These are phyloP conservation scores for Pteropus rufus DNA, from an alignment of 2,797 vertebrate species.

Conservation along the genomic window DNA sequence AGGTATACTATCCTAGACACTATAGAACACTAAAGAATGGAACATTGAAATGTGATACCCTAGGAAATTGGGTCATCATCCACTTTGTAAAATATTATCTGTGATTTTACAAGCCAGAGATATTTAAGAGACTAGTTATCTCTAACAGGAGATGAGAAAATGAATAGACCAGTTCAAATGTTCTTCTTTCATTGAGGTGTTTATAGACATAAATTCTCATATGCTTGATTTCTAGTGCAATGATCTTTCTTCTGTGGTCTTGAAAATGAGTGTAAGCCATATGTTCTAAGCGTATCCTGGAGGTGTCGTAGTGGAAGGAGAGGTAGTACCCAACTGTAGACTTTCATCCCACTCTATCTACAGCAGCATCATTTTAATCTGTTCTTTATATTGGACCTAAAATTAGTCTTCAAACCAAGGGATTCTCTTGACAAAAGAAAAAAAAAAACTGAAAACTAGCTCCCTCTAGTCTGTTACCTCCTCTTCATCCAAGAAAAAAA, in stretches of 20 bases:
- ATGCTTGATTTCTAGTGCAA: background rate
- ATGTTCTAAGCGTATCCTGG: background rate
- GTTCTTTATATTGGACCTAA: background rate
- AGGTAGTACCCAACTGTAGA: background rate
- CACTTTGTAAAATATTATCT: slow-evolving; percentile 35
- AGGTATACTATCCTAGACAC: slow-evolving; percentile 24
- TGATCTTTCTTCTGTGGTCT: background rate
- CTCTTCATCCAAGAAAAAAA: background rate
- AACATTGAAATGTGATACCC: background rate
- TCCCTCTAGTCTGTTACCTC: background rate
- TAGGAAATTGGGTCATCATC: background rate
- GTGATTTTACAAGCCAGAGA: slow-evolving; percentile 13
- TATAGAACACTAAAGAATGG: slow-evolving; percentile 43
- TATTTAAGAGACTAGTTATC: background rate
- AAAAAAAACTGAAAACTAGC: background rate
- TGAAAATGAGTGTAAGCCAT: background rate
- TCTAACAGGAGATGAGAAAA: slow-evolving; percentile 27
- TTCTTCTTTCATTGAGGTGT: background rate
- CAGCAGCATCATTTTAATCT: background rate
- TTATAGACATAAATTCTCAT: background rate
- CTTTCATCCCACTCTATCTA: background rate
- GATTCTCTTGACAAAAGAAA: slow-evolving; percentile 8
- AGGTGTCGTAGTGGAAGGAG: background rate
- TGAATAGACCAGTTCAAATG: background rate
- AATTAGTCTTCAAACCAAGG: slow-evolving; percentile 19